Percentiles rank a stretch among this genome's conserved stretches.
Evolutionary conservation across 2,113 vertebrate species (phyloP).

Genomic region (Hipposideros armiger): DNA sequence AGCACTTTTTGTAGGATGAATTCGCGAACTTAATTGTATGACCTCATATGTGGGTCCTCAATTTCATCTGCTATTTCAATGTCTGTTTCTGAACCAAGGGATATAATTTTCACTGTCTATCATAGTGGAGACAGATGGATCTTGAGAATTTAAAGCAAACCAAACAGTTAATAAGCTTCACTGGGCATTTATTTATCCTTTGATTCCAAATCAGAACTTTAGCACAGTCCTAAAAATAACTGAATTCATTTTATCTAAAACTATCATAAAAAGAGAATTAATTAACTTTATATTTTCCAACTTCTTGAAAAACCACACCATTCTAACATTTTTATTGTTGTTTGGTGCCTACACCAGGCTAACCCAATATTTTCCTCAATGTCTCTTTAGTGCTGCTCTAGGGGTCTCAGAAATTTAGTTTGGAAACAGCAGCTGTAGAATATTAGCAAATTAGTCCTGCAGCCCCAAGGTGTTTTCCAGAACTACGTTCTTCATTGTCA

Average conservation of each 20-base stretch:
- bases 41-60: neutral
- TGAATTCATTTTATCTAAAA: neutral
- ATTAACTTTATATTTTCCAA: neutral
- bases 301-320: neutral
- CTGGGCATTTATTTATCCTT: neutral
- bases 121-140: neutral
- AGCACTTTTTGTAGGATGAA: too few relatives aligned
- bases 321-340: neutral
- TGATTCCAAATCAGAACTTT: constrained; percentile 39
- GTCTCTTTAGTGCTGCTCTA: neutral
- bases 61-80: neutral
- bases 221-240: neutral
- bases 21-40: too few relatives aligned
- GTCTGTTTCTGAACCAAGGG: neutral
- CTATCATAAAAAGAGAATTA: neutral
- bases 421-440: neutral
- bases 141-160: neutral
- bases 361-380: neutral
- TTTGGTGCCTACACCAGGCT: accelerated
- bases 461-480: accelerated
- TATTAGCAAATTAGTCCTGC: neutral
- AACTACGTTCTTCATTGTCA: neutral
- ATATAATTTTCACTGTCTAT: neutral
- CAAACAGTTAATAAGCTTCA: neutral
- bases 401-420: neutral